Percentiles rank a stretch among this genome's conserved stretches.
Conservation (phyloP, 2,888 invertebrate species). For the Rhogogaster chlorosoma region DNA sequence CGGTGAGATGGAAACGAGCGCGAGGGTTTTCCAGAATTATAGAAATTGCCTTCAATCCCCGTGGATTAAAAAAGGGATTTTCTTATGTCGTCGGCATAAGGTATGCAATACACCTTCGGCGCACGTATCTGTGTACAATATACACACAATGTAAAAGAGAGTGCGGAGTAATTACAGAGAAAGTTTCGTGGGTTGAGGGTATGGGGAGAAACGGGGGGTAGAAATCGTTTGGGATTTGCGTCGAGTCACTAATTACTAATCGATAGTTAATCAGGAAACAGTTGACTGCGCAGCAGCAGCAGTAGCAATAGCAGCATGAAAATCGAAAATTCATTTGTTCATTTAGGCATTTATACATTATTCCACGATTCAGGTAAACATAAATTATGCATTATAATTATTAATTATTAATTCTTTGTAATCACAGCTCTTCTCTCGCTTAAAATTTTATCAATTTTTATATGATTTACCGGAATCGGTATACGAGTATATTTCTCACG, state of each 20-base stretch:
- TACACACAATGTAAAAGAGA: neutral
- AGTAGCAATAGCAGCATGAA: neutral
- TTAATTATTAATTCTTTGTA: too few relatives aligned
- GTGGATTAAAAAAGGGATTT: neutral
- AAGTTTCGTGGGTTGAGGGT: neutral
- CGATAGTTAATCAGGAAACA: slow-evolving; percentile 40
- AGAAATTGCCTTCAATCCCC: slow-evolving; percentile 1
- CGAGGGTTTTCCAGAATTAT: neutral
- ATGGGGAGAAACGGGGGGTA: neutral
- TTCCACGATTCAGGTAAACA: neutral
- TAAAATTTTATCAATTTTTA: neutral
- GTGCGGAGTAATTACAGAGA: slow-evolving; percentile 30
- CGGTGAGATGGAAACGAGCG: neutral
- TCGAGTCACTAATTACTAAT: slow-evolving; percentile 41
- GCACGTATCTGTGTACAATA: neutral
- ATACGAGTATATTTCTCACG: too few relatives aligned
- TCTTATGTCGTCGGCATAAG: neutral
- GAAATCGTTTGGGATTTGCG: slow-evolving; percentile 44
- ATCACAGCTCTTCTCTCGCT: too few relatives aligned
- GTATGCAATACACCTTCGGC: neutral
- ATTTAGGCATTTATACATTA: too few relatives aligned
- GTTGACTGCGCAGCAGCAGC: slow-evolving; percentile 17
- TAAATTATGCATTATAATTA: neutral
- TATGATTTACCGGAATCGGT: neutral
- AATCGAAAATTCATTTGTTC: neutral